These are phyloP conservation scores for Eueremaeus valkanovi DNA, from an alignment of 2,888 invertebrate genomes.

Conservation along the genomic window DNA sequence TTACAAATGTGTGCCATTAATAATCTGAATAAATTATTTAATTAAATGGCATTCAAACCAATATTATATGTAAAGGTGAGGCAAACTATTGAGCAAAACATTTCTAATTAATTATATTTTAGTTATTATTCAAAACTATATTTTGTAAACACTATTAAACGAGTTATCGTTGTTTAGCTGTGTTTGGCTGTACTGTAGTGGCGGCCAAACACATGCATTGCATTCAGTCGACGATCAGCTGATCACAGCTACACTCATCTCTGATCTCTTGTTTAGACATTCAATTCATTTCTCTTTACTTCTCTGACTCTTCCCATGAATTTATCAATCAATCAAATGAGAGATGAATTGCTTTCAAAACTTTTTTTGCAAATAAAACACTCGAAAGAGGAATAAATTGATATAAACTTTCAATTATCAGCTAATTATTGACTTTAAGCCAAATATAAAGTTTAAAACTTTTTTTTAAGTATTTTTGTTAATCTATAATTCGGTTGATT, in stretches of 20 bases:
- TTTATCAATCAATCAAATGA: background rate
- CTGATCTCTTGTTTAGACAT: background rate
- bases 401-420: no score
- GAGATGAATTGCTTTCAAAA: no score
- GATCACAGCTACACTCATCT: background rate
- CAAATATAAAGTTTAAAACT: no score
- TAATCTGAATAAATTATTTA: background rate
- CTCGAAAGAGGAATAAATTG: no score
- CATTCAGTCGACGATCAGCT: slow-evolving; percentile 4
- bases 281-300: background rate
- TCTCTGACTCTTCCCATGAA: no score
- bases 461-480: no score
- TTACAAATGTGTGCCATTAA: background rate
- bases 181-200: no score
- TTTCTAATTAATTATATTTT: background rate
- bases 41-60: background rate
- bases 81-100: background rate
- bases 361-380: no score
- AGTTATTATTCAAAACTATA: background rate
- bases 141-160: no score
- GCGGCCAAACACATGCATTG: background rate
- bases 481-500: no score
- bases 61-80: background rate
- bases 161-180: background rate
- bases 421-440: no score